These are phyloP conservation scores for Anagyrus pseudococci DNA, from an alignment of 2,888 invertebrate species.

Conservation along the genomic window DNA sequence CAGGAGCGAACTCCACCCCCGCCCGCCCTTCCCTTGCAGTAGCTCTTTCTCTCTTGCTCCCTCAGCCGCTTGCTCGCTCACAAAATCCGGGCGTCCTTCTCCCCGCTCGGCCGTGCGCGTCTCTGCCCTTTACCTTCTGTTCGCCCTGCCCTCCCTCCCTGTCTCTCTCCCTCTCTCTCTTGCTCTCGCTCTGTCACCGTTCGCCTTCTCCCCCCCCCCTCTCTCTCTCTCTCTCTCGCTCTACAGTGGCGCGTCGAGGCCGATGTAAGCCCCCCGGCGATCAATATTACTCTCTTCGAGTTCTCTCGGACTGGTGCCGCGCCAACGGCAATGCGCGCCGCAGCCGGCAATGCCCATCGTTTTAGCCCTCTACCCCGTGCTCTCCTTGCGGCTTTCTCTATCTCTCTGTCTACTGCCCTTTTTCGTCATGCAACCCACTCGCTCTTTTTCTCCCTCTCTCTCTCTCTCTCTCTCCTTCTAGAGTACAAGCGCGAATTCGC, in stretches of 20 bases:
- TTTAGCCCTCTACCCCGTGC: conserved; percentile 33
- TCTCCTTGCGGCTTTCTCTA: conserved; percentile 7
- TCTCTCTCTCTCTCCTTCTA: too few relatives aligned
- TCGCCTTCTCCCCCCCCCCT: conserved; percentile 14
- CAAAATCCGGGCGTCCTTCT: too few relatives aligned
- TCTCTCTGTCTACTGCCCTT: background rate
- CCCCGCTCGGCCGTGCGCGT: conserved; percentile 35
- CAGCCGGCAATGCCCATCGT: too few relatives aligned
- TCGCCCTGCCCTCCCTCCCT: conserved; percentile 16
- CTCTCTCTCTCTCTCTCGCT: conserved; percentile 13
- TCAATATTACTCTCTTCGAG: conserved; percentile 61
- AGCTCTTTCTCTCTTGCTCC: too few relatives aligned
- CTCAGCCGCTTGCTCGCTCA: too few relatives aligned
- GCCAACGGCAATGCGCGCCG: too few relatives aligned
- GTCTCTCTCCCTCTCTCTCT: conserved; percentile 13
- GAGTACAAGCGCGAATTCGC: too few relatives aligned
- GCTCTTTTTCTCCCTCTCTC: too few relatives aligned
- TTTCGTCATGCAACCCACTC: background rate
- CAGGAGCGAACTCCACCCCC: too few relatives aligned
- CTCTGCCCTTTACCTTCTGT: conserved; percentile 30
- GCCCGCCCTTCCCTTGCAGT: too few relatives aligned
- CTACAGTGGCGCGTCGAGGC: too few relatives aligned
- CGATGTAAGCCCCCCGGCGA: conserved; percentile 59
- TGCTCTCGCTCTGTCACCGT: conserved; percentile 27
- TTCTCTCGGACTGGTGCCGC: conserved; percentile 33